Conservation (phyloP, 2,888 invertebrate species). For the Cinara cedri region DNA sequence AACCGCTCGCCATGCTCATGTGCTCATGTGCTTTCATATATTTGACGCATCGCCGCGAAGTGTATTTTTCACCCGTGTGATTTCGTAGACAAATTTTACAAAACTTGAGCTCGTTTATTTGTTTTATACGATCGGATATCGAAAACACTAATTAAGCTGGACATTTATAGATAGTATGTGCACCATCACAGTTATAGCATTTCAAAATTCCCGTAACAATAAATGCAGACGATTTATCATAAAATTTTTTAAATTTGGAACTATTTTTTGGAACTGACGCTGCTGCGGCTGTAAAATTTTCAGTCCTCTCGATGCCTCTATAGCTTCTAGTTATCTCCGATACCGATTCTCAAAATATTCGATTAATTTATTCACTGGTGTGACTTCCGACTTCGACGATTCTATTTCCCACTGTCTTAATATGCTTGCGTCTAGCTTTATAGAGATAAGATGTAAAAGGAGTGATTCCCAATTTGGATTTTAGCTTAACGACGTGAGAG, state of each 20-base stretch:
- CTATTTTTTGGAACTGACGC: neutral
- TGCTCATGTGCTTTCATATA: neutral
- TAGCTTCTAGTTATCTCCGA: conserved; percentile 4
- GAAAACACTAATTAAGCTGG: neutral
- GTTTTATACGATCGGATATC: conserved; percentile 10
- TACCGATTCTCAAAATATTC: neutral
- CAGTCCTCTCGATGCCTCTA: neutral
- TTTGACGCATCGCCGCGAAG: neutral
- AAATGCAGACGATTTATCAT: neutral
- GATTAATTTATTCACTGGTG: neutral
- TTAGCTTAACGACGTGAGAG: neutral
- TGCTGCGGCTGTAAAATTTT: neutral
- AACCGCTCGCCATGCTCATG: neutral
- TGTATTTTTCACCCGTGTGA: conserved; percentile 1
- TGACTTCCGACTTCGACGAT: neutral
- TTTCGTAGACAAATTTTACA: conserved; percentile 4
- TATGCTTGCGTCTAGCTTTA: conserved; percentile 2
- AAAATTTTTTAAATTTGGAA: neutral
- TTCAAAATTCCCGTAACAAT: neutral
- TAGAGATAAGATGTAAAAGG: conserved; percentile 2
- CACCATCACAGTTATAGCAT: conserved; percentile 3
- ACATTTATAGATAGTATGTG: conserved; percentile 23
- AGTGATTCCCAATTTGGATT: conserved; percentile 7
- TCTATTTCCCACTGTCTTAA: conserved; percentile 14
- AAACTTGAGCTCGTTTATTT: neutral